Conservation (phyloP, 2,113 vertebrate species). For the Pseudopipra pipra region DNA sequence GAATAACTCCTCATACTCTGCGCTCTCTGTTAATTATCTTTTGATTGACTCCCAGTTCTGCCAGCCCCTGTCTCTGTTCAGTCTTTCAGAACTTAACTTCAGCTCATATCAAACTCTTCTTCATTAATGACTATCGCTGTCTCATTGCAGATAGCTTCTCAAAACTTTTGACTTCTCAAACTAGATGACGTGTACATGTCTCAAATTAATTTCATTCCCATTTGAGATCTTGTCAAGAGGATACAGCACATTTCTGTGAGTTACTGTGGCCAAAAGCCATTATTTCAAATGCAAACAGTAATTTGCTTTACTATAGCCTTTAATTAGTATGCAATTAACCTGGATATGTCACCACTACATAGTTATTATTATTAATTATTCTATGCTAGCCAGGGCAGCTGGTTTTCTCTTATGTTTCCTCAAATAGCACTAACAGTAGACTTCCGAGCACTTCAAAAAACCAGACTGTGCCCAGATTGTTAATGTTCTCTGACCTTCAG, state of each 20-base stretch:
- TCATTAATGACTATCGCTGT: neutral
- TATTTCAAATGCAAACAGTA: slow-evolving; percentile 55
- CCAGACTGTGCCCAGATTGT: neutral
- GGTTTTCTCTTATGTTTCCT: slow-evolving; percentile 19
- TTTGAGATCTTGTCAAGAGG: slow-evolving; percentile 25
- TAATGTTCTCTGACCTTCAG: slow-evolving; percentile 41
- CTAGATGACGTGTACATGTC: neutral
- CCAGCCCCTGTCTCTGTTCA: neutral
- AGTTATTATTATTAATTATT: slow-evolving; percentile 60
- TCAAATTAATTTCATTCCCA: slow-evolving; percentile 19
- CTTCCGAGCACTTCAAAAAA: neutral
- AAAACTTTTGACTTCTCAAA: slow-evolving; percentile 3
- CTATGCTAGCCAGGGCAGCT: slow-evolving; percentile 17
- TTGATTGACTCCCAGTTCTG: slow-evolving; percentile 30
- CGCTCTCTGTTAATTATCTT: slow-evolving; percentile 1
- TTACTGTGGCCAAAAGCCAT: neutral
- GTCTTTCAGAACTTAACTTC: slow-evolving; percentile 6
- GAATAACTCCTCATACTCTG: neutral
- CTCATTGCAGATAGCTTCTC: neutral
- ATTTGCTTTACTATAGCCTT: slow-evolving; percentile 41
- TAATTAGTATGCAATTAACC: slow-evolving; percentile 66
- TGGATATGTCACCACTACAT: slow-evolving; percentile 50
- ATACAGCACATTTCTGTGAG: neutral
- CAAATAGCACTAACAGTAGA: slow-evolving; percentile 19
- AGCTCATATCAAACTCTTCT: neutral